A percentile compares a stretch with the other conserved stretches of the same genome.
phyloP scores from a whole-genome alignment of 37 sponge, comb jelly and placozoan genomes.

The Axinella damicornis region DNA sequence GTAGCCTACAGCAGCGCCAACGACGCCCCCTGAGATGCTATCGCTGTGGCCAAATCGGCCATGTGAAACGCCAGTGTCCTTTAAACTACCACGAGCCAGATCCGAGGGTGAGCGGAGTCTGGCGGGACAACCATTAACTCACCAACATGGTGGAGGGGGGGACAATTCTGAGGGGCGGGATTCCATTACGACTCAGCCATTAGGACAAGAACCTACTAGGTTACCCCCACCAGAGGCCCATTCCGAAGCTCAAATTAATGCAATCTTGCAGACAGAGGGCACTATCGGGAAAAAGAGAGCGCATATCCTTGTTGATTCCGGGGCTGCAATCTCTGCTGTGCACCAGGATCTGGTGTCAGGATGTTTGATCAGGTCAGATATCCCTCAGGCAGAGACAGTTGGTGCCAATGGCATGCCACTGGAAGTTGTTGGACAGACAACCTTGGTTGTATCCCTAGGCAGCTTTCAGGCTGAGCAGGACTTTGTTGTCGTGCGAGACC shows the following conservation, averaged over 20 bases:
- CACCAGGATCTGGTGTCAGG: background rate
- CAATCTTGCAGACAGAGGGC: background rate
- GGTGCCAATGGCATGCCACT: conserved; percentile 29
- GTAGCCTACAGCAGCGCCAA: too few species aligned
- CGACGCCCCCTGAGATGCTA: conserved; percentile 11
- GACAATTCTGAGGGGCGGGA: too few species aligned
- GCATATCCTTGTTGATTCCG: conserved; percentile 21
- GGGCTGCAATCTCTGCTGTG: conserved; percentile 34
- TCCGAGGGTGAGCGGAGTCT: conserved; percentile 3
- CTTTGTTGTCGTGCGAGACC: conserved; percentile 13
- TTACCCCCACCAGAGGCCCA: too few species aligned
- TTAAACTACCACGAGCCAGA: conserved; percentile 32
- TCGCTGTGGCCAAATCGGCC: conserved; percentile 25
- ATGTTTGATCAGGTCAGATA: too few species aligned
- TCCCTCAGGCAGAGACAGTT: conserved; percentile 2
- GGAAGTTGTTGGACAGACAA: conserved; percentile 15
- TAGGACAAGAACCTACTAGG: too few species aligned
- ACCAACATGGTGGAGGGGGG: background rate
- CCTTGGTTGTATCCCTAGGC: conserved; percentile 9
- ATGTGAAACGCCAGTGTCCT: conserved; percentile 23
- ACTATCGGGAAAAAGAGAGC: background rate
- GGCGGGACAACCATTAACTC: conserved; percentile 22
- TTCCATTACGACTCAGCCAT: too few species aligned
- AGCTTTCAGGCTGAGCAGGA: conserved; percentile 8
- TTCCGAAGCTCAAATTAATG: too few species aligned